Percentiles rank a stretch among this genome's conserved stretches.
Evolutionary conservation across 1,140 invertebrate genomes (phyloP).

Genomic region (Cotesia glomerata): DNA sequence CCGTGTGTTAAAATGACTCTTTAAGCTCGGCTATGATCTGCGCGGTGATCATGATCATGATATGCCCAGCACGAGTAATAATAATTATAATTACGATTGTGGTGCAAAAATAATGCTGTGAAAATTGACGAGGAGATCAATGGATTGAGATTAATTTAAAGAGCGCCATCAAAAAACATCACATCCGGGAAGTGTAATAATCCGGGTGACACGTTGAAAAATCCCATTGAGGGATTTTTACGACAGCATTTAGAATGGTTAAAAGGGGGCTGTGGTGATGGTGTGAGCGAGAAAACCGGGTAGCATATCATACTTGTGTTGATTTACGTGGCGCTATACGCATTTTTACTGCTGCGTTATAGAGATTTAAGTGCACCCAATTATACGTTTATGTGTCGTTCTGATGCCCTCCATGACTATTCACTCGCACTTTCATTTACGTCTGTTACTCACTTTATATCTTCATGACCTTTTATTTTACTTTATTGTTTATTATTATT

Average conservation of each 20-base stretch:
- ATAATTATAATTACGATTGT: background rate
- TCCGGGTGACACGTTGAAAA: background rate
- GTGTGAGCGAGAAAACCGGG: slow-evolving; percentile 9
- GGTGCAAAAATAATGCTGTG: background rate
- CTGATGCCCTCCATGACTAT: slow-evolving; percentile 19
- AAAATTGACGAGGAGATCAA: background rate
- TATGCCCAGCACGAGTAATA: background rate
- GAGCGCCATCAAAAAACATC: background rate
- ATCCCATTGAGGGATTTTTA: slow-evolving; percentile 4
- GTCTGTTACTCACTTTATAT: slow-evolving; percentile 25
- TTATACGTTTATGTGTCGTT: slow-evolving; percentile 58
- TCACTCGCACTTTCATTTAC: slow-evolving; percentile 22
- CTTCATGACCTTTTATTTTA: slow-evolving; percentile 10
- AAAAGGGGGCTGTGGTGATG: background rate
- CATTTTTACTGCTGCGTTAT: slow-evolving; percentile 60
- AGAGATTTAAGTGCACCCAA: slow-evolving; percentile 61
- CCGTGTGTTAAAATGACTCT: slow-evolving; percentile 40
- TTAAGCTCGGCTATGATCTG: background rate
- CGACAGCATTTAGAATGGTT: background rate
- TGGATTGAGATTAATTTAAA: background rate
- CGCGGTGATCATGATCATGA: background rate
- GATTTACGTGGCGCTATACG: slow-evolving; percentile 55
- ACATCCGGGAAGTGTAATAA: background rate
- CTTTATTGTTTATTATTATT: background rate
- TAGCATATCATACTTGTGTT: slow-evolving; percentile 55